These are phyloP conservation scores for Coregonus clupeaformis DNA, from an alignment of 2,113 vertebrate genomes.

Conservation along the genomic window DNA sequence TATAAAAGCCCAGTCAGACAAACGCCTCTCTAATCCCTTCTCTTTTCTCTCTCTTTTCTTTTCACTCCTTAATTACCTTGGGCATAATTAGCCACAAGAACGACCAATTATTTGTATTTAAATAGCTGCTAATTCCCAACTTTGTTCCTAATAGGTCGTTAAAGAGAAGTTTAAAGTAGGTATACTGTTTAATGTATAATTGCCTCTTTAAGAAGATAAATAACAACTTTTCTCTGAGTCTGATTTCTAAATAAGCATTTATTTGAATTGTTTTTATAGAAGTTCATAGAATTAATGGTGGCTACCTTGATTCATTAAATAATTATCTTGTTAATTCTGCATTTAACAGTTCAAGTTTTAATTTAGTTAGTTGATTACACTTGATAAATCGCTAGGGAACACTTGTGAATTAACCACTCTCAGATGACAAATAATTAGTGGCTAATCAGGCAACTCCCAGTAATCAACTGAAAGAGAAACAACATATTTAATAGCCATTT, in stretches of 20 bases:
- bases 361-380: neutral
- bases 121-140: neutral
- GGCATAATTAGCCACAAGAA: neutral
- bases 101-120: neutral
- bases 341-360: neutral
- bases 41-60: neutral
- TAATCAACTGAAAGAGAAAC: neutral
- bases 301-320: neutral
- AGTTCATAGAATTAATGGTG: no score
- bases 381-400: neutral
- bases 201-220: neutral
- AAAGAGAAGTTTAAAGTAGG: neutral
- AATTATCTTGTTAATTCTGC: neutral
- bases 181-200: no score
- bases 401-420: neutral
- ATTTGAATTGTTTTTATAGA: neutral
- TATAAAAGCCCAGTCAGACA: neutral
- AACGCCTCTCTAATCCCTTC: constrained; percentile 22
- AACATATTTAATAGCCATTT: neutral
- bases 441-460: neutral
- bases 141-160: constrained; percentile 3
- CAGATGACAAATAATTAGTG: neutral
- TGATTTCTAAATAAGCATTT: neutral
- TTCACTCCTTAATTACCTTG: constrained; percentile 1
- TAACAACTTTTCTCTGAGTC: neutral